Conservation (phyloP, 2,797 vertebrate species). For the Simalia tracyae region DNA sequence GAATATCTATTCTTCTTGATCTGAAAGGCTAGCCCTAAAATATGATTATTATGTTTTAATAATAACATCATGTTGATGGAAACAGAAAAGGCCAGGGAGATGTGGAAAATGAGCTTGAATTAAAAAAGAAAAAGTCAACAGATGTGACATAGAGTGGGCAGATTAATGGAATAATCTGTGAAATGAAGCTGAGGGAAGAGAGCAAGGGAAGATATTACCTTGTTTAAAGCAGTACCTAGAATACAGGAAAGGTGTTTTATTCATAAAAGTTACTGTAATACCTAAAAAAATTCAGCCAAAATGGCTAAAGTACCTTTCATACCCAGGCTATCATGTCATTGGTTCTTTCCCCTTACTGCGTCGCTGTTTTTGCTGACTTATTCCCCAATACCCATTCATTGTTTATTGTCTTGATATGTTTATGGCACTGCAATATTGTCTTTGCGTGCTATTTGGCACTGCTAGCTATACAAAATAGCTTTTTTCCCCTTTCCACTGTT, state of each 20-base stretch:
- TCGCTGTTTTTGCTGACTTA: not conserved
- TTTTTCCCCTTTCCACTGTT: not conserved
- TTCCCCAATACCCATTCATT: not conserved
- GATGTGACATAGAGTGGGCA: not conserved
- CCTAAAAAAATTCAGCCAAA: not conserved
- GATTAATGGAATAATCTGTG: not conserved
- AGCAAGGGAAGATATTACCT: not conserved
- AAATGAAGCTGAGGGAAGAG: not conserved
- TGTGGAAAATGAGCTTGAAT: not conserved
- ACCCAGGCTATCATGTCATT: not conserved
- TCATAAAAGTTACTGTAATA: not conserved
- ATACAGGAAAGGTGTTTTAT: not conserved
- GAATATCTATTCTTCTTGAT: not conserved
- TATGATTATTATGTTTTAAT: not conserved
- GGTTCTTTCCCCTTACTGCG: not conserved
- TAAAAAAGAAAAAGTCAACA: not conserved
- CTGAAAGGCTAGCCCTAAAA: not conserved
- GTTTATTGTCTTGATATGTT: not conserved
- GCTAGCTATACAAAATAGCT: not conserved
- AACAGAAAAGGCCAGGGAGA: rapidly evolving
- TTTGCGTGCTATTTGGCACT: not conserved
- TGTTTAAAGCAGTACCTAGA: not conserved
- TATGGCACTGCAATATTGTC: not conserved
- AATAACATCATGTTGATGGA: rapidly evolving
- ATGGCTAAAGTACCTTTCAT: rapidly evolving